Base-by-base conservation (phyloP, 1,140 invertebrate species). In the Dreissena rostriformis region DNA sequence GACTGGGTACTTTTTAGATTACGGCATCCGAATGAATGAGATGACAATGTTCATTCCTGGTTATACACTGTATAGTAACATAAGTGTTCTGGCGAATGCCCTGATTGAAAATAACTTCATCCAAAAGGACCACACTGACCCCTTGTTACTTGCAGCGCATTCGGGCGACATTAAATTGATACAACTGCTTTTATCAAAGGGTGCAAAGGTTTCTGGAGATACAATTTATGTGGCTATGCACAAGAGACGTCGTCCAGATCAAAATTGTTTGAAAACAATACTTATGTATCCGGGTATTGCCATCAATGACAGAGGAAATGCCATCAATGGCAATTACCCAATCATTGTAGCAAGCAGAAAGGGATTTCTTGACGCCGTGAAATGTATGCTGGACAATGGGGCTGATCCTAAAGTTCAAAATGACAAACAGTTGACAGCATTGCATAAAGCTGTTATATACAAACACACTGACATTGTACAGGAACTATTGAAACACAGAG, bases 61-160 rank as follows among this genome's bases (percentile, higher is more conserved):
- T 10, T 71, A 55, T n/a, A 24, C 52, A 19, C 19, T 24, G 24
- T 53, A 52, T 12, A 28, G 19, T 29, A 51, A 52, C 0, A 17
- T 53, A 0, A 70, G 24, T 28, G 52, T 53, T 1, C 55, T 29
- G 14, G 77, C 53, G 12, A 53, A 75, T 22, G 72, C 53, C 26
- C 14, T 75, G n/a, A 57, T 75, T 15, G 22, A 24, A 51, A 15
- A 65, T 14, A 10, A 19, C 17, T 29, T 73, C 7, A 11, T 57
- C 0, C 51, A 49, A 49, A 66, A 49, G 29, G 79, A 81, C 7
- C 49, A 73, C 11, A 29, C 51, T 22, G 67, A 81, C 22, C 17
- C n/a, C 6, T 52, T 81, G 28, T 22, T 81, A n/a, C 57, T 81
- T 10, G 79, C 79, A n/a, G 28, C 39, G 52, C 79, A 81, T 66